Evolutionary conservation across 2,888 invertebrate species (phyloP), one percentile per base, ranked within the genome.

Genomic region (Pharmacophagus antenor): DNA sequence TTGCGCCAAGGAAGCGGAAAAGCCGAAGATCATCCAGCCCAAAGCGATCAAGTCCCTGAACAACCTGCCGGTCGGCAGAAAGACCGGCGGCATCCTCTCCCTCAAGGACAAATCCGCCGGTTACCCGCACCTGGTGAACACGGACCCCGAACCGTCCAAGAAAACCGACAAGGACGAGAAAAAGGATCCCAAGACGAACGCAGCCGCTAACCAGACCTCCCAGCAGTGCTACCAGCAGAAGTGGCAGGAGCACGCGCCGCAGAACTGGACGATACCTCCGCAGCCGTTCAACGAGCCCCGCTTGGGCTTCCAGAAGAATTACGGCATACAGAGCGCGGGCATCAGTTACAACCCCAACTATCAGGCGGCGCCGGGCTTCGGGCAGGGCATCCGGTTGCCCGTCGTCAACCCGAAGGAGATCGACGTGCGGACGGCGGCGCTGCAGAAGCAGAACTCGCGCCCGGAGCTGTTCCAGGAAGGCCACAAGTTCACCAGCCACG

Each of bases 401-500:
- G 91, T 91, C 0, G 91, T 91, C 25, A 91, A 90, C 63, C 91
- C 91, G 0, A 91, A 91, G 61, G 91, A 91, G 67, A 91, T 91
- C 2, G 91, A 91, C 68, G 89, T 91, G 0, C 71, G 90, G n/a
- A 83, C 89, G 0, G 91, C 88, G 0, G 89, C 91, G 0, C 62
- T 91, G 21, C 91, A 91, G 67, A 89, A 89, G 50, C 91, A 91
- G 63, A 89, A 76, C 59, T 85, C 85, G 0, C 76, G 89, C 0
- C 82, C 80, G 1, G 89, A 89, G 18, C 62, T 84, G 47, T 84
- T 85, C 77, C 85, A 83, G 25, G 87, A 87, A 21, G 77, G 74
- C 0, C 77, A 80, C 63, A 86, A 87, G 61, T 84, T 86, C 68
- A 67, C 66, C 15, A 79, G 80, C 65, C 82, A 83, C n/a, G 76